Conservation (phyloP, 2,888 invertebrate genomes). For the Agrilus biguttatus region DNA sequence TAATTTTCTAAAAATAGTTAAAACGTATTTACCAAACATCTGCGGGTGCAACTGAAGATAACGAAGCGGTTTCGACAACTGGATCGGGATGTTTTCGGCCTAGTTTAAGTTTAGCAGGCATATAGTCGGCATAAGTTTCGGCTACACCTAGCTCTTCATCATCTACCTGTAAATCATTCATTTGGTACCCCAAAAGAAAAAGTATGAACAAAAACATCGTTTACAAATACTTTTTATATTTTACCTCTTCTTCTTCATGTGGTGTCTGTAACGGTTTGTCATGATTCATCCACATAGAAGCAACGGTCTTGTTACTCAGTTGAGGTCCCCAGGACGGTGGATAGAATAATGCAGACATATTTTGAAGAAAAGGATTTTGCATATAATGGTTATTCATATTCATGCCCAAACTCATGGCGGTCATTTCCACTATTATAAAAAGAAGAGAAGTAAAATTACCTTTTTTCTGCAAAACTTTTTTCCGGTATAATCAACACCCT, state of each 20-base stretch:
- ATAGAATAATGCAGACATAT: constrained; percentile 24
- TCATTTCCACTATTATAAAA: constrained; percentile 45
- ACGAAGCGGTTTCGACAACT: constrained; percentile 95
- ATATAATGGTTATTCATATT: constrained; percentile 26
- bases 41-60: constrained; percentile 89
- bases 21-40: constrained; percentile 51
- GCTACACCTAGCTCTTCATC: constrained; percentile 96
- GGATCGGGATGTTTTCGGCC: constrained; percentile 97
- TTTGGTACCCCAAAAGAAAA: not conserved
- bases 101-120: constrained; percentile 88
- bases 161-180: constrained; percentile 41
- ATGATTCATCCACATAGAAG: constrained; percentile 44
- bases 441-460: constrained; percentile 2
- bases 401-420: constrained; percentile 37
- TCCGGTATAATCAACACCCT: no score
- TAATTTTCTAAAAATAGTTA: not conserved
- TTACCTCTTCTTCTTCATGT: constrained; percentile 26
- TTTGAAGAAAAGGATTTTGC: constrained; percentile 27
- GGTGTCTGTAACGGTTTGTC: constrained; percentile 21
- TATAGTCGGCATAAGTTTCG: constrained; percentile 96
- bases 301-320: constrained; percentile 38
- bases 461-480: not conserved
- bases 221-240: not conserved
- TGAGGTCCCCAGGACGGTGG: constrained; percentile 25
- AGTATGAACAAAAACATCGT: not conserved